Conservation (phyloP, 2,888 invertebrate species). For the Oxytorus armatus region DNA sequence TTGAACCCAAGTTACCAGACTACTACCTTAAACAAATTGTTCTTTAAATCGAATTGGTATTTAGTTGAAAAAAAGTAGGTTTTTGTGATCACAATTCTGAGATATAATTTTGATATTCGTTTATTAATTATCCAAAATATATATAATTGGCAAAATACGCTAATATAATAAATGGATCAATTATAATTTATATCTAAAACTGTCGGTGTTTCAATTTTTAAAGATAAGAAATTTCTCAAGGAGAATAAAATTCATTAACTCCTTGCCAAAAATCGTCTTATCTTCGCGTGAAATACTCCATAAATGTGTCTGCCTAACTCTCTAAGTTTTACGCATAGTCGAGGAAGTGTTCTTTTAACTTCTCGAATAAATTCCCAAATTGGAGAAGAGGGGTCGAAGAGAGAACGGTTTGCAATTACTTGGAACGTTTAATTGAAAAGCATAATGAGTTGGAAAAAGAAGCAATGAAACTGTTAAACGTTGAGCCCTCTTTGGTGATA, state of each 20-base stretch:
- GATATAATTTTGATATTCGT: too few relatives aligned
- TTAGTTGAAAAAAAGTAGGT: too few relatives aligned
- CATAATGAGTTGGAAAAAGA: constrained; percentile 61
- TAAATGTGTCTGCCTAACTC: constrained; percentile 4
- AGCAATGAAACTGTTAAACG: constrained; percentile 16
- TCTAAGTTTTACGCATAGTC: not conserved
- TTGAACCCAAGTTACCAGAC: too few relatives aligned
- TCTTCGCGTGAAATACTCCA: not conserved
- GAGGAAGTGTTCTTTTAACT: constrained; percentile 49
- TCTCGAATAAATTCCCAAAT: constrained; percentile 51
- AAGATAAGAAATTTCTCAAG: not conserved
- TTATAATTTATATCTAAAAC: too few relatives aligned
- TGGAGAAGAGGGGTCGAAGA: not conserved
- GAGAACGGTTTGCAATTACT: constrained; percentile 39
- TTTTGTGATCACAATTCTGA: too few relatives aligned
- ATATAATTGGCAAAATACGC: too few relatives aligned
- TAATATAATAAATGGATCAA: too few relatives aligned
- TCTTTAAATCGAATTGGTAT: too few relatives aligned
- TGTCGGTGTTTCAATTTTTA: too few relatives aligned
- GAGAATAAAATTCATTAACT: not conserved
- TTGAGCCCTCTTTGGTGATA: constrained; percentile 2
- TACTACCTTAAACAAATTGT: too few relatives aligned
- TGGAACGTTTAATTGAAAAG: constrained; percentile 58
- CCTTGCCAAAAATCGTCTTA: not conserved
- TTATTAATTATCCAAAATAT: too few relatives aligned